Base-by-base conservation (phyloP, 2,797 vertebrate genomes). In the Geotrypetes seraphini region DNA sequence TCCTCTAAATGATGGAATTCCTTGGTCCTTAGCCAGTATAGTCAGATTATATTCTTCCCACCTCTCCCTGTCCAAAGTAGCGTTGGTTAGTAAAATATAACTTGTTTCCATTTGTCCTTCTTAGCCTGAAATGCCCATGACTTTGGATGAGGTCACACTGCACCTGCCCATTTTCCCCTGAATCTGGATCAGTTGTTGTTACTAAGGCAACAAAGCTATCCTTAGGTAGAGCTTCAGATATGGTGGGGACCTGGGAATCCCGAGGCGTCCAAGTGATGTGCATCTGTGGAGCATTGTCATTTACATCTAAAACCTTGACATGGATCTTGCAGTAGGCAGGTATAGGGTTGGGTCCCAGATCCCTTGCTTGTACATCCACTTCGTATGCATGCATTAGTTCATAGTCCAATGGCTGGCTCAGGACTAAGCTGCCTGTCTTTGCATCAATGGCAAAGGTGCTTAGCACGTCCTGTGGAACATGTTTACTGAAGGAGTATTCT, bases 171-270 rank as follows among this genome's bases (percentile, higher is more conserved):
- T 95, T 92, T 29, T 63, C 54, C 11, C 87, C 90, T 0, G 89
- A 90, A 53, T 96, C 93, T 0, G 89, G 83, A 60, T 96, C 92
- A 0, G 86, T 86, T 12, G 88, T 83, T 3, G 78, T 82, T 36
- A 96, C 79, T 16, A 96, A 71, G 5, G 89, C 91, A 11, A 97
- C 77, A 4, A 92, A 93, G 9, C 91, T 91, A 35, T 88, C 88
- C n/a, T 69, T 71, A 8, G 61, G 63, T 3, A 90, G 79, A 12
- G 79, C 85, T 39, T 97, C 93, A 0, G 83, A 74, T 3, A 96
- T 77, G 9, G 85, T 71, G 0, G 86, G 79, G 2, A 43, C 68
- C 7, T 65, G 52, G 1, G 76, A 81, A n/a, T 68, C 64, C 11
- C 75, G 69, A 0, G 75, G 46, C 0, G 81, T 86, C 89, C 87